A percentile compares a stretch with the other conserved stretches of the same genome.
Evolutionary conservation across 2,113 vertebrate genomes (phyloP).

Genomic region (Felis chaus): DNA sequence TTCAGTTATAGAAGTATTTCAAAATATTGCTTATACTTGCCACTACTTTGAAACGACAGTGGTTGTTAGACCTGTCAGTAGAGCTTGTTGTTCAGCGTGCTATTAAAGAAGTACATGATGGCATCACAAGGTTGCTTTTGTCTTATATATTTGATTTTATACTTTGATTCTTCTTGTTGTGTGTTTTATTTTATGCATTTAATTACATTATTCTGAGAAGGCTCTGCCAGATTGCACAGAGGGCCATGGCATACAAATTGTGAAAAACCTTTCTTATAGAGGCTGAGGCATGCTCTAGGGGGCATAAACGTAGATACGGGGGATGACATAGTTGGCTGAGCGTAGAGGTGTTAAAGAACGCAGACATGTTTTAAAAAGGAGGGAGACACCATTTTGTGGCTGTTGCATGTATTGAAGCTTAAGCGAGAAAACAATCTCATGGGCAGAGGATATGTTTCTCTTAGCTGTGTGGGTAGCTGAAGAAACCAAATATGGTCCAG

Average conservation of each 20-base stretch:
- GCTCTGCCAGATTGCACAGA: not conserved
- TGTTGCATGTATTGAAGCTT: not conserved
- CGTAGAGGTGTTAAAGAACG: not conserved
- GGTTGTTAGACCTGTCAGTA: not conserved
- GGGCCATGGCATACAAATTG: not conserved
- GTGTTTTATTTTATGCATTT: not conserved
- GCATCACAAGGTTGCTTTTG: not conserved
- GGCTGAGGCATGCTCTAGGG: not conserved
- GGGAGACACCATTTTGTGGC: not conserved
- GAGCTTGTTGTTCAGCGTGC: not conserved
- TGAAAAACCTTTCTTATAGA: not conserved
- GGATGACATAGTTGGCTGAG: not conserved
- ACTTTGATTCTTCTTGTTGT: not conserved
- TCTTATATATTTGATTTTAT: not conserved
- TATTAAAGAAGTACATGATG: not conserved
- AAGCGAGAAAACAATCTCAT: not conserved
- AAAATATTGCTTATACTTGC: not conserved
- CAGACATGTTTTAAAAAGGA: not conserved
- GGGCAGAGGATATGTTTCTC: not conserved
- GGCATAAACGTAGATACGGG: not conserved
- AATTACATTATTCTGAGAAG: not conserved
- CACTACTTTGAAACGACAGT: not conserved
- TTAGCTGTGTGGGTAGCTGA: not conserved
- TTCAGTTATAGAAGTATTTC: not conserved
- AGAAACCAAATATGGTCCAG: not conserved